These are phyloP conservation scores for Ciconia maguari DNA, from an alignment of 2,113 vertebrate genomes.

Conservation along the genomic window DNA sequence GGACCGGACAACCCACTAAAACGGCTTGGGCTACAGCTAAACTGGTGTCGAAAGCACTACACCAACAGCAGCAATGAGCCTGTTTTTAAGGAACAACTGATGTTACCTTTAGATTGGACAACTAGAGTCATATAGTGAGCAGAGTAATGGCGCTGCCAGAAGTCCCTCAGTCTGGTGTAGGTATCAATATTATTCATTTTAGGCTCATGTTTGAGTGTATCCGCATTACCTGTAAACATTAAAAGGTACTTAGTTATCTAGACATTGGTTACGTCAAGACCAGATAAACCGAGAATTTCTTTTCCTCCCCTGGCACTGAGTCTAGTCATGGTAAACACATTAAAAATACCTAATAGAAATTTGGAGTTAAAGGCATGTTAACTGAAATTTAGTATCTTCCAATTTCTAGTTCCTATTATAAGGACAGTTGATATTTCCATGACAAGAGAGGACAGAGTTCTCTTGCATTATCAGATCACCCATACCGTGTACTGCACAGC, in stretches of 20 bases:
- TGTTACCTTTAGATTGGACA: conserved; percentile 93
- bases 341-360: neutral
- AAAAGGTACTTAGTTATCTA: neutral
- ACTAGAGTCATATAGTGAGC: conserved; percentile 95
- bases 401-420: neutral
- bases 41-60: neutral
- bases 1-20: neutral
- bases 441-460: neutral
- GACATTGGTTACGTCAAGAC: neutral
- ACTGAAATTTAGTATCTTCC: neutral
- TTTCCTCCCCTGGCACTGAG: neutral
- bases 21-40: neutral
- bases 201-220: conserved; percentile 91
- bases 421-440: neutral
- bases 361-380: neutral
- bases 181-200: conserved; percentile 87
- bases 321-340: neutral
- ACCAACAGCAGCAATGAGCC: neutral
- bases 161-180: conserved; percentile 85
- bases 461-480: neutral
- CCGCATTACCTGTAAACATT: conserved; percentile 85
- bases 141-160: conserved; percentile 92
- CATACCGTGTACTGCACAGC: neutral
- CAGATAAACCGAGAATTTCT: rapidly evolving
- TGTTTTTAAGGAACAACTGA: neutral